Evolutionary conservation across 2,113 vertebrate genomes (phyloP).

Genomic region (Mola mola): DNA sequence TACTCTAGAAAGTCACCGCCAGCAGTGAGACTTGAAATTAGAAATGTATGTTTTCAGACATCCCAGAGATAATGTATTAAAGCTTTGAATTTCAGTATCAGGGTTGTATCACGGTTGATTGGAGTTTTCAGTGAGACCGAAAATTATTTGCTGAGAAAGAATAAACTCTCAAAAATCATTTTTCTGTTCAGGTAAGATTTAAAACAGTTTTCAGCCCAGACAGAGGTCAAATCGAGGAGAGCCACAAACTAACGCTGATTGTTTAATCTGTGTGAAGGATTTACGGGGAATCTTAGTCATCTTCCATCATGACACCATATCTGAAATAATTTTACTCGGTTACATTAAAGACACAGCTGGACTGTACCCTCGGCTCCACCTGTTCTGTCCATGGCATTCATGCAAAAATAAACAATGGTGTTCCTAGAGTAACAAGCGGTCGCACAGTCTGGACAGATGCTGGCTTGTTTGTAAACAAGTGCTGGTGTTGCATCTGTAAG

Average conservation of each 20-base stretch:
- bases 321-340: too few species aligned
- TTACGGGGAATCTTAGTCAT: constrained; percentile 22
- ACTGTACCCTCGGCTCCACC: background rate
- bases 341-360: background rate
- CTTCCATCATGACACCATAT: background rate
- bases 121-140: background rate
- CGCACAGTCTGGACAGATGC: constrained; percentile 25
- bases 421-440: constrained; percentile 7
- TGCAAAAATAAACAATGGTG: constrained; percentile 19
- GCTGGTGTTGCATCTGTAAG: constrained; percentile 52
- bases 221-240: constrained; percentile 17
- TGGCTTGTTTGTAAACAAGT: constrained; percentile 37
- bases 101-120: too few species aligned
- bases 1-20: background rate
- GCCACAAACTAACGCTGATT: constrained; percentile 12
- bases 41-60: constrained; percentile 18
- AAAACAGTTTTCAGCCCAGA: background rate
- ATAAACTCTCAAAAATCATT: background rate
- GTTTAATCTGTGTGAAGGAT: constrained; percentile 16
- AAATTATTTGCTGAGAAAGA: constrained; percentile 8
- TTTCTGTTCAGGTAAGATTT: constrained; percentile 1
- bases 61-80: too few species aligned
- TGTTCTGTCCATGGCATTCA: constrained; percentile 29
- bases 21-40: background rate
- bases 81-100: too few species aligned